Evolutionary conservation across 1,140 invertebrate genomes (phyloP), one percentile per base, ranked within the genome.

Genomic region (Battus philenor): DNA sequence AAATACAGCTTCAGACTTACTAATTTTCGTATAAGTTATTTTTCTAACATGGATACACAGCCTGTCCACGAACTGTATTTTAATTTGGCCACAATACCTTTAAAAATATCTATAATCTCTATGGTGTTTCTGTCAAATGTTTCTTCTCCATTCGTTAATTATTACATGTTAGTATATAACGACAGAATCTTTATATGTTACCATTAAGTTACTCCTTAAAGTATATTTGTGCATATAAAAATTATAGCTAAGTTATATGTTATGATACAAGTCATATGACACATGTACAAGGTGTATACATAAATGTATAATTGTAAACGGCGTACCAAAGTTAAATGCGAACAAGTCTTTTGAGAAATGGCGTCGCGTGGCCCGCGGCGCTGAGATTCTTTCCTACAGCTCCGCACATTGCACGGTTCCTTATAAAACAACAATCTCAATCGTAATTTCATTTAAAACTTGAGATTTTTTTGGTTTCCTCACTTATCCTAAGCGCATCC

Each of bases 291-390:
- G 26, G 6, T 20, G 6, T 20, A 20, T 3, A 3, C 18, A 20
- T 3, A 20, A 20, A n/a, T n/a, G n/a, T 13, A 11, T 26, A 30
- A 44, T 9, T 34, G 15, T 33, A 17, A 10, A n/a, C 2, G 36
- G 36, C 31, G 11, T 46, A 49, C 39, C 36, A 52, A 38, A 44
- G 39, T 31, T 67, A 67, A 67, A 64, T 68, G 57, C 60, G 44
- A 27, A 32, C 34, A 47, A 55, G 47, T 48, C 44, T 59, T 61
- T 46, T 44, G 20, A 2, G 43, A 55, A 62, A 53, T 55, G 41
- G 50, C 50, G 29, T 11, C 22, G 16, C 17, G 27, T n/a, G 29
- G 11, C 22, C 13, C 17, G 27, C 12, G 29, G 22, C 44, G 16
- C 20, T 27, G 33, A 30, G 15, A 30, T 29, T 18, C 44, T 26